phyloP scores from a whole-genome alignment of 2,888 invertebrate species.

The Drosophila demipolita region DNA sequence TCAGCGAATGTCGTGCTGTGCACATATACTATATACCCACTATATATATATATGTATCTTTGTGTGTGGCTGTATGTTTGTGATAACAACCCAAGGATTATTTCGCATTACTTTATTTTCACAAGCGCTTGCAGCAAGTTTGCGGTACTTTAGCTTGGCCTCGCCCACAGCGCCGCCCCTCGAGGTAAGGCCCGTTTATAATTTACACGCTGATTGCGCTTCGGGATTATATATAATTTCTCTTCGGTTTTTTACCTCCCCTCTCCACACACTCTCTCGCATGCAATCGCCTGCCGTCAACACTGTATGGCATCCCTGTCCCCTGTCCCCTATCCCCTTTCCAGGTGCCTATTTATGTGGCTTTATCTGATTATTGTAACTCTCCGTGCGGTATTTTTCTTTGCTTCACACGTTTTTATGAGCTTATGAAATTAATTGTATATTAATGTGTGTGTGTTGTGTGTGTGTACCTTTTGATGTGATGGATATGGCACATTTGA shows the following conservation, averaged over 20 bases:
- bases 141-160: slow-evolving; percentile 74
- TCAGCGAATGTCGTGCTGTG: slow-evolving; percentile 61
- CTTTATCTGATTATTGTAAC: slow-evolving; percentile 67
- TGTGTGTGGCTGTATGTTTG: slow-evolving; percentile 58
- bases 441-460: slow-evolving; percentile 44
- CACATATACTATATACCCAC: slow-evolving; percentile 16
- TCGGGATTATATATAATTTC: slow-evolving; percentile 78
- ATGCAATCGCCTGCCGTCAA: slow-evolving; percentile 36
- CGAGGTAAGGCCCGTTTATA: slow-evolving; percentile 62
- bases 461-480: slow-evolving; percentile 42
- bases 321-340: slow-evolving; percentile 25
- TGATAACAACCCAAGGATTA: slow-evolving; percentile 80
- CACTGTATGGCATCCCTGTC: slow-evolving; percentile 4
- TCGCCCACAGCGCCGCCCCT: slow-evolving; percentile 45
- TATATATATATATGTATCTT: slow-evolving; percentile 7
- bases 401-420: slow-evolving; percentile 70
- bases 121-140: slow-evolving; percentile 78
- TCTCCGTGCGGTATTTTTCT: slow-evolving; percentile 40
- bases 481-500: slow-evolving; percentile 74
- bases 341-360: slow-evolving; percentile 49
- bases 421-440: slow-evolving; percentile 78
- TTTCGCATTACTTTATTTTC: slow-evolving; percentile 80
- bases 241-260: slow-evolving; percentile 42
- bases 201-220: slow-evolving; percentile 79
- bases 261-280: slow-evolving; percentile 5